phyloP scores from a whole-genome alignment of 1,140 invertebrate genomes.

The Heliconius melpomene region DNA sequence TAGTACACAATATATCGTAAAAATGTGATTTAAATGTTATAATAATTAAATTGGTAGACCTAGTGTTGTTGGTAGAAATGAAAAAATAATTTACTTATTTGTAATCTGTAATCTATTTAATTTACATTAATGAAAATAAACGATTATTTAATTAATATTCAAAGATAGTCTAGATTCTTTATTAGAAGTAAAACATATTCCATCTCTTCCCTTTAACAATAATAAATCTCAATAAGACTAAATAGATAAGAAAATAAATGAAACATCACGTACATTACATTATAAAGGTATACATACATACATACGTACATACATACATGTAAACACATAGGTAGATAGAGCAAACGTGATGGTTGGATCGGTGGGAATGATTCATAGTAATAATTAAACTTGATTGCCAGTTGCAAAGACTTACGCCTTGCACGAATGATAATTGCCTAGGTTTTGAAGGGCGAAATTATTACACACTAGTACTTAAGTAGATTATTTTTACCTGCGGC shows the following conservation, averaged over 20 bases:
- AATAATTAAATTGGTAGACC: too few species aligned
- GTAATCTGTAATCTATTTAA: too few species aligned
- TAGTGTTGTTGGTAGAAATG: too few species aligned
- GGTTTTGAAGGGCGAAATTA: conserved; percentile 10
- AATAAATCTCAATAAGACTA: not conserved
- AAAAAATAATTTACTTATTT: too few species aligned
- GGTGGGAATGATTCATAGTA: conserved; percentile 12
- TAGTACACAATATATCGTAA: too few species aligned
- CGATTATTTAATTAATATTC: too few species aligned
- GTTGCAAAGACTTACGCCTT: conserved; percentile 8
- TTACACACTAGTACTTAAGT: not conserved
- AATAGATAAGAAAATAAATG: conserved; percentile 6
- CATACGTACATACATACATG: not conserved
- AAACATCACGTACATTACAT: not conserved
- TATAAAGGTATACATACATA: not conserved
- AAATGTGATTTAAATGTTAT: too few species aligned
- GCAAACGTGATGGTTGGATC: not conserved
- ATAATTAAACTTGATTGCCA: conserved; percentile 14
- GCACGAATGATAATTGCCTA: conserved; percentile 10
- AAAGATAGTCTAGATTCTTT: too few species aligned
- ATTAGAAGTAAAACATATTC: not conserved
- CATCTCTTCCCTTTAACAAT: not conserved
- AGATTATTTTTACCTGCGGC: too few species aligned
- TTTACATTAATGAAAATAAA: too few species aligned
- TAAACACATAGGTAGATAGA: not conserved